Conservation (phyloP, 2,113 vertebrate species). For the Candoia aspera region DNA sequence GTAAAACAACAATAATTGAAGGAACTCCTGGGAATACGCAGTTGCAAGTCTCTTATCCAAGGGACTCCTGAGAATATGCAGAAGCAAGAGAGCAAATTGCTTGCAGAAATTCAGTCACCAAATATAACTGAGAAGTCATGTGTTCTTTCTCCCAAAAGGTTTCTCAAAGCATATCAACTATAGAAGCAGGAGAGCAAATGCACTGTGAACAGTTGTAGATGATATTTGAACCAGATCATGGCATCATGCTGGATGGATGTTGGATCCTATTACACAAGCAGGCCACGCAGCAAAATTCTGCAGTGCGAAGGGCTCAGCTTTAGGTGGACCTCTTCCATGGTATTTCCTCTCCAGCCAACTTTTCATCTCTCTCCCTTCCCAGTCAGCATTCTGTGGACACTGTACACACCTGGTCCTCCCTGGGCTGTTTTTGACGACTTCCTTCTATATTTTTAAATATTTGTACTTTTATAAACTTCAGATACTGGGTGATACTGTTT, state of each 20-base stretch:
- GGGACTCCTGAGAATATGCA: not conserved
- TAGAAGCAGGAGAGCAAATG: not conserved
- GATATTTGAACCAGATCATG: not conserved
- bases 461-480: not conserved
- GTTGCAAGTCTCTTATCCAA: not conserved
- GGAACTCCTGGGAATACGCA: not conserved
- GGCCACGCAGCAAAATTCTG: not conserved
- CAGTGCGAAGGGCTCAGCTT: not conserved
- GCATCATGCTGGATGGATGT: not conserved
- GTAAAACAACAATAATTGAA: not conserved
- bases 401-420: not conserved
- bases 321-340: not conserved
- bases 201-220: not conserved
- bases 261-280: not conserved
- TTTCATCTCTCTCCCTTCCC: not conserved
- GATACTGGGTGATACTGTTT: not conserved
- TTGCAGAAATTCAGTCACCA: constrained; percentile 12
- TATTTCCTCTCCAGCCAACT: not conserved
- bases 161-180: not conserved
- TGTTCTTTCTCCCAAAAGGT: not conserved
- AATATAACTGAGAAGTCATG: not conserved
- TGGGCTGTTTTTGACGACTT: not conserved
- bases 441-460: not conserved
- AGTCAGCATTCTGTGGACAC: not conserved
- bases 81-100: not conserved